These are phyloP conservation scores for Orthosia gothica DNA, from an alignment of 2,888 invertebrate genomes.

Conservation along the genomic window DNA sequence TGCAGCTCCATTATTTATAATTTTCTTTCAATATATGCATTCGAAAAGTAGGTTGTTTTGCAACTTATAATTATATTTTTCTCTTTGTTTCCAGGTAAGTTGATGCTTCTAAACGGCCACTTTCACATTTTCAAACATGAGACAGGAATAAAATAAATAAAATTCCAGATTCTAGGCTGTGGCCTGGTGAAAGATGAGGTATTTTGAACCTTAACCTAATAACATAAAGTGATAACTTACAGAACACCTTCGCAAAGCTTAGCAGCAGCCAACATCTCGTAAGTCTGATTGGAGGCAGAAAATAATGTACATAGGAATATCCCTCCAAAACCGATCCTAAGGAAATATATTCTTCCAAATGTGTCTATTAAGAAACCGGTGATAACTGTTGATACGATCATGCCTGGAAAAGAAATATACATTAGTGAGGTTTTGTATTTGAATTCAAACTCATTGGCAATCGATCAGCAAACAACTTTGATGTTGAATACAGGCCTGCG, in stretches of 20 bases:
- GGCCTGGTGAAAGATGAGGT: not conserved
- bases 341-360: conserved; percentile 81
- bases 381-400: conserved; percentile 78
- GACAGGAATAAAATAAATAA: too few relatives aligned
- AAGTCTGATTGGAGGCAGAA: conserved; percentile 81
- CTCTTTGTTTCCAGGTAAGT: conserved; percentile 52
- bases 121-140: too few relatives aligned
- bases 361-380: conserved; percentile 83
- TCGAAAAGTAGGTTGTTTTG: not conserved
- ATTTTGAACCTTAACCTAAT: not conserved
- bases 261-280: conserved; percentile 74
- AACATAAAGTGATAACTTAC: conserved; percentile 72
- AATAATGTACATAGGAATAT: conserved; percentile 76
- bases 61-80: not conserved
- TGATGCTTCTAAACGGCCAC: not conserved
- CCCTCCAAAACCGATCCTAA: conserved; percentile 77
- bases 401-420: conserved; percentile 73
- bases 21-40: not conserved
- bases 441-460: too few relatives aligned
- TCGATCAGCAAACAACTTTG: too few relatives aligned
- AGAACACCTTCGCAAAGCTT: conserved; percentile 83
- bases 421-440: too few relatives aligned
- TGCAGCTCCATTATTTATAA: not conserved
- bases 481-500: too few relatives aligned
- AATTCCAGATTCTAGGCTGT: too few relatives aligned